A percentile compares a stretch with the other conserved stretches of the same genome.
phyloP scores from a whole-genome alignment of 2,797 vertebrate genomes.

The Apodemus agrarius region DNA sequence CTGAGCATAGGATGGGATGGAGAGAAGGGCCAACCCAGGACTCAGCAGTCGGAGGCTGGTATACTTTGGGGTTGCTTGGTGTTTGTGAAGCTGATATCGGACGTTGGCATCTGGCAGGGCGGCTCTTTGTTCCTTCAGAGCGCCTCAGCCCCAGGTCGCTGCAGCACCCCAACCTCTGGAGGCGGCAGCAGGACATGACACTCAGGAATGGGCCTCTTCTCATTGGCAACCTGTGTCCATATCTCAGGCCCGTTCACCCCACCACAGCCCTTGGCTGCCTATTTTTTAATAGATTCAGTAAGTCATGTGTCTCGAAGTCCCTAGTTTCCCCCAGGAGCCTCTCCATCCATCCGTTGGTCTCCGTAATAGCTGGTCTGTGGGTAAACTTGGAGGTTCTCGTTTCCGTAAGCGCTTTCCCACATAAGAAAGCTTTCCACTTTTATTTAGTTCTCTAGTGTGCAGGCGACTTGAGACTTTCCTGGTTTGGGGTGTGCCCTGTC shows the following conservation, averaged over 20 bases:
- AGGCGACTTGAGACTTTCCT: neutral
- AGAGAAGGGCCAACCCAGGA: no score
- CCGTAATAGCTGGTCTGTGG: neutral
- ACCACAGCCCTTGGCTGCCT: no score
- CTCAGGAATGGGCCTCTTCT: neutral
- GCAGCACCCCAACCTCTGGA: neutral
- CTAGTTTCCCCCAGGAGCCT: neutral
- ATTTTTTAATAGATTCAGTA: neutral
- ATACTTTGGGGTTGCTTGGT: accelerated
- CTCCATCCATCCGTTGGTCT: neutral
- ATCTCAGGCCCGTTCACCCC: no score
- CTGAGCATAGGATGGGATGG: neutral
- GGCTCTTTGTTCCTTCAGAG: neutral
- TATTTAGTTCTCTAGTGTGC: neutral
- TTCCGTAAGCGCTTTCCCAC: no score
- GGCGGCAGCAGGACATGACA: accelerated
- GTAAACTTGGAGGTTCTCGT: neutral
- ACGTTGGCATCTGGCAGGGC: no score
- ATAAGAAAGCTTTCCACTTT: neutral
- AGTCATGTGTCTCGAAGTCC: neutral
- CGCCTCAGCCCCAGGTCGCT: neutral
- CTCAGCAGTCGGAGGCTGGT: neutral
- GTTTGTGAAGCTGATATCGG: neutral
- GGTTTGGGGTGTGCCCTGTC: neutral
- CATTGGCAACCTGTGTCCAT: no score